These are phyloP conservation scores for Odontothrips loti DNA, from an alignment of 2,888 invertebrate species.

Conservation along the genomic window DNA sequence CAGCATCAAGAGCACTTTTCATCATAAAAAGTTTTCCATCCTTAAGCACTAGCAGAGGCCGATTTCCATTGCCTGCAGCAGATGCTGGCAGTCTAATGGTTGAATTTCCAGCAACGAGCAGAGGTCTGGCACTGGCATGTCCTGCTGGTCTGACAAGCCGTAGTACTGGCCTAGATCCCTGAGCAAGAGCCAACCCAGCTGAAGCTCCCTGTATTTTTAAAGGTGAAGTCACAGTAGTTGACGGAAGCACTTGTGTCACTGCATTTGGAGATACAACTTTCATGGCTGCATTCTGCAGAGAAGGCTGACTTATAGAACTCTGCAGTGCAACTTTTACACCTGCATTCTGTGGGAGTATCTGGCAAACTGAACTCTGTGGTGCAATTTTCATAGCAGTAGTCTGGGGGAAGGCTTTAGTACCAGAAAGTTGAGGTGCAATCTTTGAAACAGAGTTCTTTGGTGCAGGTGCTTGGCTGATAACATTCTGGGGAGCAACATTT, in stretches of 20 bases:
- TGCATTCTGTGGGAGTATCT: not conserved
- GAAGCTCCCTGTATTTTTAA: not conserved
- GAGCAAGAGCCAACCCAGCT: not conserved
- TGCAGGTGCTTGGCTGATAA: no score
- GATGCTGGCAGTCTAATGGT: not conserved
- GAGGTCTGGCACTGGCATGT: not conserved
- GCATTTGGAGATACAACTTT: not conserved
- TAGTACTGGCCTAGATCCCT: not conserved
- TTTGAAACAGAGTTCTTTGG: no score
- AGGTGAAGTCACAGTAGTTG: not conserved
- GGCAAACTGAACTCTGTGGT: not conserved
- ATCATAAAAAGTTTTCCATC: constrained; percentile 19
- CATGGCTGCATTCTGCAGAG: not conserved
- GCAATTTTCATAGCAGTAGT: not conserved
- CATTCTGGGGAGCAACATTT: no score
- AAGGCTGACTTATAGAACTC: not conserved
- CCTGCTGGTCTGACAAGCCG: not conserved
- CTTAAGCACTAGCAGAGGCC: not conserved
- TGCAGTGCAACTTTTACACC: not conserved
- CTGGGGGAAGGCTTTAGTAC: no score
- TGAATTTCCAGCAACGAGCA: not conserved
- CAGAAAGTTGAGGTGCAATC: no score
- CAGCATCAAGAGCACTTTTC: constrained; percentile 9
- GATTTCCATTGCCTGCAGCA: not conserved
- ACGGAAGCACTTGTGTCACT: not conserved